Evolutionary conservation across 2,113 vertebrate species (phyloP), one percentile per base, ranked within the genome.

Genomic region (Triplophysa rosa): DNA sequence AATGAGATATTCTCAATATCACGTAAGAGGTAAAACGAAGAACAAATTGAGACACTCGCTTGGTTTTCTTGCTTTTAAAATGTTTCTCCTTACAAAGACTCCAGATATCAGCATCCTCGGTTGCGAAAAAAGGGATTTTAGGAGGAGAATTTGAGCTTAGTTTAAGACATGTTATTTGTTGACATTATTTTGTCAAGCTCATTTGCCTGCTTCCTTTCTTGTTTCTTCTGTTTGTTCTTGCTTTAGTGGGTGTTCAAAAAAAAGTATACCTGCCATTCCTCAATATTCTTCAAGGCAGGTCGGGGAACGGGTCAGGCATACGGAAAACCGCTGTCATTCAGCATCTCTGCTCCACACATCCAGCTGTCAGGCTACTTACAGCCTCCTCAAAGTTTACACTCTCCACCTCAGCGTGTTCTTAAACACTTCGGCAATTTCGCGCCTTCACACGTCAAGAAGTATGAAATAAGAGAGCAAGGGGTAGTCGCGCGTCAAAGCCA

Each of bases 221-320:
- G 33, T 37, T 37, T 45, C 10, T 42, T 42, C 8, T 42, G 3
- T 42, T 42, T 10, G 2, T n/a, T 64, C 17, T 71, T 21, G 21
- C 14, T 52, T 58, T 58, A 8, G 4, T 33, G 52, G 7, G 14
- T 49, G 29, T 23, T 73, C 14, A 42, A 88, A 71, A 86, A 86
- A 72, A 85, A 86, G 90, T 91, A 82, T 77, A 86, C 86, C 84
- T 63, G 24, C 21, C 54, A n/a, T 65, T 68, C 12, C 84, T 87
- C 90, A 84, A 77, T 87, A 24, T 90, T 91, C 87, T 70, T 86
- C 58, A 70, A 82, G 88, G 83, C 61, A 3, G 84, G 69, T 52
- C 8, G 62, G 67, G 83, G 78, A 45, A 29, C 7, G 65, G 64
- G 40, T 66, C 84, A 82, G 65, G 78, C 80, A 77, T 84, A 73